A percentile compares a stretch with the other conserved stretches of the same genome.
Conservation (phyloP, 2,797 vertebrate genomes). For the Halcyon chelicuti region DNA sequence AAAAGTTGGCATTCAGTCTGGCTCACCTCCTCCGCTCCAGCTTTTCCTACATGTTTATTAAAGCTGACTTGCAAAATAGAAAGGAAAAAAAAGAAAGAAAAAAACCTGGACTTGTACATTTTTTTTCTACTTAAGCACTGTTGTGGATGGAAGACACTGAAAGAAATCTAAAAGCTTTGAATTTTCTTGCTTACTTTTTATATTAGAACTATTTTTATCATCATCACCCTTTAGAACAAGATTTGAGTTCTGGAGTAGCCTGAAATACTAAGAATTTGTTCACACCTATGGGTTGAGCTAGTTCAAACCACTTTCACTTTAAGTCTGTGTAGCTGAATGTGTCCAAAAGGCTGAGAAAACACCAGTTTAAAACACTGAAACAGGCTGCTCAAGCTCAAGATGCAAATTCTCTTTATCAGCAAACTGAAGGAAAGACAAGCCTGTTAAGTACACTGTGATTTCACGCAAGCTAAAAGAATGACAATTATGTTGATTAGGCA, state of each 20-base stretch:
- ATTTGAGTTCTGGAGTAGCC: neutral
- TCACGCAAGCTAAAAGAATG: neutral
- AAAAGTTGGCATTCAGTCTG: neutral
- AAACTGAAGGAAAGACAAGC: neutral
- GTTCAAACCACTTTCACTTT: neutral
- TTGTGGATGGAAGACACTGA: neutral
- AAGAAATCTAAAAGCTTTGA: neutral
- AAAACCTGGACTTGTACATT: neutral
- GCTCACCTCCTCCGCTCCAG: neutral
- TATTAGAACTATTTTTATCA: neutral
- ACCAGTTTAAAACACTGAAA: neutral
- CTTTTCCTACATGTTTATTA: slow-evolving; percentile 9
- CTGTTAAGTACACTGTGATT: neutral
- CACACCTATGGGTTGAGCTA: neutral
- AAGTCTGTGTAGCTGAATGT: neutral
- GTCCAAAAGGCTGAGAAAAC: neutral
- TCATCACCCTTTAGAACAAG: neutral
- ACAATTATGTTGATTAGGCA: neutral
- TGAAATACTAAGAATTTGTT: neutral
- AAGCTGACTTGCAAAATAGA: neutral
- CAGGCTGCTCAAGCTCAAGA: neutral
- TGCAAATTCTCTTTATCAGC: neutral
- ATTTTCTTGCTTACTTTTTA: neutral
- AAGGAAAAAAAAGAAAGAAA: neutral
- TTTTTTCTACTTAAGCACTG: neutral